These are phyloP conservation scores for Mythimna ferrago DNA, from an alignment of 2,888 invertebrate species.

Conservation along the genomic window DNA sequence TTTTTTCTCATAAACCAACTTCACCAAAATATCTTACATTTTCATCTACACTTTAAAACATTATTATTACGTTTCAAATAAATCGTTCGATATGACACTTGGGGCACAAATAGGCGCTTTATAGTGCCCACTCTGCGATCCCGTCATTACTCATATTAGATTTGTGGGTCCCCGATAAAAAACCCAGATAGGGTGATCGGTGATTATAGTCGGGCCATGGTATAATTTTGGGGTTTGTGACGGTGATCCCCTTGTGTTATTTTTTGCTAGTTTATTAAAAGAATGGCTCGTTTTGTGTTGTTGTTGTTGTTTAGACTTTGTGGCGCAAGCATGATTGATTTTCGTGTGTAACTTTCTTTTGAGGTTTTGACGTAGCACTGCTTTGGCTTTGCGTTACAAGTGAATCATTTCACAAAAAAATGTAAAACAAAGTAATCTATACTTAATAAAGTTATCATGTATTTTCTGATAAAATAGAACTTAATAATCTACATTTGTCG, in stretches of 20 bases:
- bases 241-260: constrained; percentile 73
- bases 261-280: constrained; percentile 71
- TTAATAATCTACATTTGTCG: too few relatives aligned
- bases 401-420: not conserved
- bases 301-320: constrained; percentile 54
- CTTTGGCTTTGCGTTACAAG: not conserved
- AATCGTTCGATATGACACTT: constrained; percentile 74
- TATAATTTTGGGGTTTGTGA: constrained; percentile 82
- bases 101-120: constrained; percentile 77
- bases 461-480: too few relatives aligned
- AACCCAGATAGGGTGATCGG: constrained; percentile 82
- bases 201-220: constrained; percentile 79
- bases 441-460: too few relatives aligned
- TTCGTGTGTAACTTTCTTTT: constrained; percentile 25
- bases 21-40: constrained; percentile 25
- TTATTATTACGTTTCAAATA: constrained; percentile 68
- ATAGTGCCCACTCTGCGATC: constrained; percentile 74
- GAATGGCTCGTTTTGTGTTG: constrained; percentile 67
- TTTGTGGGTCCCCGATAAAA: constrained; percentile 83
- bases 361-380: not conserved
- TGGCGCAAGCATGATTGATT: constrained; percentile 55
- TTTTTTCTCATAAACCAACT: constrained; percentile 21
- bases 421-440: too few relatives aligned
- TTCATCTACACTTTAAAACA: constrained; percentile 51
- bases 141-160: constrained; percentile 87